Percentiles rank a stretch among this genome's conserved stretches.
Conservation (phyloP, 2,797 vertebrate genomes). For the Mus minutoides region DNA sequence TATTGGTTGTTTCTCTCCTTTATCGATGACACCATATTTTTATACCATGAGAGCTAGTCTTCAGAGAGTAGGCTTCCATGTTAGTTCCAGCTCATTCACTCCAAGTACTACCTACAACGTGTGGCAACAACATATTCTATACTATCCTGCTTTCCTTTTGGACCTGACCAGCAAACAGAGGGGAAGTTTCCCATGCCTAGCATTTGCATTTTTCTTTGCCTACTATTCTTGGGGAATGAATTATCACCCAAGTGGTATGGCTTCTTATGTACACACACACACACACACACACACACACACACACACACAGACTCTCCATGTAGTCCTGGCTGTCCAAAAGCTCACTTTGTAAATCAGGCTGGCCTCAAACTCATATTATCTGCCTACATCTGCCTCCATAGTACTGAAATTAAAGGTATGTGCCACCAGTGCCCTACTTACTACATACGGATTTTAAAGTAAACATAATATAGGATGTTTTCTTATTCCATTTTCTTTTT, state of each 20-base stretch:
- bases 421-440: not conserved
- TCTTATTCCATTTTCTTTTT: not conserved
- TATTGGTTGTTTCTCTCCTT: not conserved
- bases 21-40: not conserved
- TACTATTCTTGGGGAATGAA: not conserved
- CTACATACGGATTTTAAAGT: not conserved
- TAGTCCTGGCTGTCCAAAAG: not conserved
- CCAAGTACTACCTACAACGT: not conserved
- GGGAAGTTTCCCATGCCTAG: not conserved
- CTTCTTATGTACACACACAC: not conserved
- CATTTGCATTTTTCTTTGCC: not conserved
- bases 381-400: not conserved
- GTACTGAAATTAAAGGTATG: not conserved
- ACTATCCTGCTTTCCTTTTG: not conserved
- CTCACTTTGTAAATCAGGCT: not conserved
- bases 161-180: not conserved
- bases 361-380: not conserved
- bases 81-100: not conserved
- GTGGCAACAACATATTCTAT: not conserved
- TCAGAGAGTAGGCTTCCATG: not conserved
- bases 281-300: too few species aligned
- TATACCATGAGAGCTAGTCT: not conserved
- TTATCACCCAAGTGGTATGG: not conserved
- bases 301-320: not conserved
- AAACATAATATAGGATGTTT: not conserved